Percentiles rank a stretch among this genome's conserved stretches.
phyloP scores from a whole-genome alignment of 2,113 vertebrate species.

The Triplophysa rosa region DNA sequence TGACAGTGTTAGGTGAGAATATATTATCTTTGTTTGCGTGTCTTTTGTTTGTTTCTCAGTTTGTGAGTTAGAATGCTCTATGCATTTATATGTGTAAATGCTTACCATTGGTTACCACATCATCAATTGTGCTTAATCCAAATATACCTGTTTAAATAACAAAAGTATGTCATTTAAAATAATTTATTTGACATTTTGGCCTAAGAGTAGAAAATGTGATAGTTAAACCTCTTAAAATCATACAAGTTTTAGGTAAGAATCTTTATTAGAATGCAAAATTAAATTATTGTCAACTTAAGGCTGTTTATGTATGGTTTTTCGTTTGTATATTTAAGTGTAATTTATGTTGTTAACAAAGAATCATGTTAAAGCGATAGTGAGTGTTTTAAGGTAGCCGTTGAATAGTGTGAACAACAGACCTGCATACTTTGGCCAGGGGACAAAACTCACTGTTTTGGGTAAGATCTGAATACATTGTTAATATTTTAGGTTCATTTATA shows the following conservation, averaged over 20 bases:
- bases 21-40: constrained; percentile 2
- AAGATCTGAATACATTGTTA: constrained; percentile 29
- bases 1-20: constrained; percentile 70
- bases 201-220: neutral
- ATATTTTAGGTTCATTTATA: neutral
- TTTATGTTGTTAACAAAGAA: neutral
- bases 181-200: neutral
- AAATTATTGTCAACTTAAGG: neutral
- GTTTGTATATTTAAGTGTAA: neutral
- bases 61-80: neutral
- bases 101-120: too few species aligned
- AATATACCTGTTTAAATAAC: neutral
- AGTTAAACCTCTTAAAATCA: neutral
- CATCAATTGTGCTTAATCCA: neutral
- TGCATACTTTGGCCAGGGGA: constrained; percentile 57
- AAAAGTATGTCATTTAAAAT: neutral
- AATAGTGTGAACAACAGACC: constrained; percentile 56
- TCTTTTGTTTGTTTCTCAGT: neutral
- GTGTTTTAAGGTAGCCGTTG: constrained; percentile 45
- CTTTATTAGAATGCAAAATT: neutral
- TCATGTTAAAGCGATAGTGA: neutral
- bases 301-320: neutral
- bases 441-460: constrained; percentile 62
- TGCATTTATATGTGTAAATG: neutral
- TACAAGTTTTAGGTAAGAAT: constrained; percentile 56